Conservation (phyloP, 2,797 vertebrate genomes). For the Melanotaenia trifasciata region DNA sequence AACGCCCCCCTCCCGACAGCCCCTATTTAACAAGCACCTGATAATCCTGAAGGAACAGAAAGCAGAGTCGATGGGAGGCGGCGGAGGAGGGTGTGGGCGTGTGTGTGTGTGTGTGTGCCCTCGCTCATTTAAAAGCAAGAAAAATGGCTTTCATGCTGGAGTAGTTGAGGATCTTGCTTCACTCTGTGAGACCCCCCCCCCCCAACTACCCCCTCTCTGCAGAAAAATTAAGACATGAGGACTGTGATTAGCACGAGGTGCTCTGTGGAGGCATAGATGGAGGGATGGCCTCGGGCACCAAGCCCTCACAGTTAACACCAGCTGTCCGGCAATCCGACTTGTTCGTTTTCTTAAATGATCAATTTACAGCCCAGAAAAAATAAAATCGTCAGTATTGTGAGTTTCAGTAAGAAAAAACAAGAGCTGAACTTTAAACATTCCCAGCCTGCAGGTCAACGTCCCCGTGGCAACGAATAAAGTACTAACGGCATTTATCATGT, state of each 20-base stretch:
- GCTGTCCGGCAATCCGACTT: conserved; percentile 39
- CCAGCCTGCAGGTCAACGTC: too few species aligned
- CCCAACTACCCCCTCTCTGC: neutral
- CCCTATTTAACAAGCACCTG: conserved; percentile 72
- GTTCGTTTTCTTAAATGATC: conserved; percentile 27
- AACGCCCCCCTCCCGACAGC: conserved; percentile 46
- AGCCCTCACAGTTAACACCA: conserved; percentile 19
- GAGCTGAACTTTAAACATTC: neutral
- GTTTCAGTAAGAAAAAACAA: neutral
- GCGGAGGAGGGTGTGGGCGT: neutral
- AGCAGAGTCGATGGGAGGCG: conserved; percentile 45
- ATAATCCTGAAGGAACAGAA: conserved; percentile 71
- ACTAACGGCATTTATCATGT: too few species aligned
- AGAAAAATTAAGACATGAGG: conserved; percentile 39
- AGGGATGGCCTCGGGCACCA: conserved; percentile 22
- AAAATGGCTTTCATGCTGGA: conserved; percentile 59
- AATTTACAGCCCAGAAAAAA: neutral
- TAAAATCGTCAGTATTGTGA: conserved; percentile 32
- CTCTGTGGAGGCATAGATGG: neutral
- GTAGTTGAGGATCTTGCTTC: conserved; percentile 28
- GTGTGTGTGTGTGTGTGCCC: conserved; percentile 12
- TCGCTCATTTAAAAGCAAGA: conserved; percentile 31
- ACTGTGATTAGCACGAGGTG: conserved; percentile 8
- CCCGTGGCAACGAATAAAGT: too few species aligned
- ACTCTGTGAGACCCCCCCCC: neutral